A percentile compares a stretch with the other conserved stretches of the same genome.
Evolutionary conservation across 2,113 vertebrate genomes (phyloP).

Genomic region (Sakesphorus luctuosus): DNA sequence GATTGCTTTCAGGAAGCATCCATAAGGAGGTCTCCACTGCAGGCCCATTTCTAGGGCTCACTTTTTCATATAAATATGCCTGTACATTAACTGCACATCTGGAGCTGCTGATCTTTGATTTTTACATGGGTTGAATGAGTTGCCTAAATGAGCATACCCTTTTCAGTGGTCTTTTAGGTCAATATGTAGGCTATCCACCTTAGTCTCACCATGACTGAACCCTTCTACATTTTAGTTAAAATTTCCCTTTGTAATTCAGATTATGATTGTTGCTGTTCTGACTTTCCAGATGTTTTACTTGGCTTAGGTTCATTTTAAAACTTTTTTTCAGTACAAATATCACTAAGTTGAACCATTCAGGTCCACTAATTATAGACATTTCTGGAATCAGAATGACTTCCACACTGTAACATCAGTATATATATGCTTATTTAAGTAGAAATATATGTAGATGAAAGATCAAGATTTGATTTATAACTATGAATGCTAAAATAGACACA

Average conservation of each 20-base stretch:
- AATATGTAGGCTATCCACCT: not conserved
- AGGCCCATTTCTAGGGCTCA: not conserved
- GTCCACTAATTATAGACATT: not conserved
- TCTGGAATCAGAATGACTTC: not conserved
- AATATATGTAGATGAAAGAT: not conserved
- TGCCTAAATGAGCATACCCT: not conserved
- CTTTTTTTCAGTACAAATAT: not conserved
- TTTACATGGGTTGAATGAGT: not conserved
- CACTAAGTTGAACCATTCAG: not conserved
- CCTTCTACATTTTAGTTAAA: not conserved
- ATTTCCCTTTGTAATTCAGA: not conserved
- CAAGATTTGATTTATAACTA: not conserved
- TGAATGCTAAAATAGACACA: not conserved
- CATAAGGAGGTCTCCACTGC: not conserved
- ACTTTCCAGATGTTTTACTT: constrained; percentile 44
- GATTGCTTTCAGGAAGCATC: not conserved
- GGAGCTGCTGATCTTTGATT: not conserved
- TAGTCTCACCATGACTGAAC: not conserved
- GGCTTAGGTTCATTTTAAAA: not conserved
- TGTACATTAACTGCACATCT: constrained; percentile 2
- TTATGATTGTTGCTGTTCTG: not conserved
- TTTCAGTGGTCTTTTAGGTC: not conserved
- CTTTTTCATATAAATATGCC: not conserved
- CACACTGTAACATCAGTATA: not conserved
- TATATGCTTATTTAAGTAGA: not conserved